Evolutionary conservation across 1,140 invertebrate genomes (phyloP).

Genomic region (Belonocnema kinseyi): DNA sequence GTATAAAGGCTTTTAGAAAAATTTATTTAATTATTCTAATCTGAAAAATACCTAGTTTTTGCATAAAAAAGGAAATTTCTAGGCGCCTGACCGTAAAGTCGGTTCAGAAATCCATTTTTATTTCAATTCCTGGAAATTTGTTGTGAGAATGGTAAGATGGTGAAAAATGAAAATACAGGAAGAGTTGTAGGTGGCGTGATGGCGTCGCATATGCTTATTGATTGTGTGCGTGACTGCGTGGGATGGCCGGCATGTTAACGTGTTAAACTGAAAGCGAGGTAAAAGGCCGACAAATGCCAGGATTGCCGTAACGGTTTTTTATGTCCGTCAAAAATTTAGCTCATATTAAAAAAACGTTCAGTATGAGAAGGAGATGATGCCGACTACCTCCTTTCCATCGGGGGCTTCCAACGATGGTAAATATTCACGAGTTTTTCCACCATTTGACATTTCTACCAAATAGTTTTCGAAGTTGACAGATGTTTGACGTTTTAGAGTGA

Average conservation of each 20-base stretch:
- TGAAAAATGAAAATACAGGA: background rate
- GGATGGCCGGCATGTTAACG: constrained; percentile 64
- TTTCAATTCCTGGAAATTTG: too few species aligned
- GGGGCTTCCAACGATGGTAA: constrained; percentile 68
- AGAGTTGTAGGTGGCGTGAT: constrained; percentile 17
- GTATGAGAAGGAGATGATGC: constrained; percentile 72
- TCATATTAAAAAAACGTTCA: constrained; percentile 54
- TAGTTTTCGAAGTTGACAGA: constrained; percentile 57
- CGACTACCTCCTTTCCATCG: constrained; percentile 67
- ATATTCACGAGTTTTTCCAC: constrained; percentile 41
- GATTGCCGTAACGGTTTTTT: constrained; percentile 66
- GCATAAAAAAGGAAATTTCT: too few species aligned
- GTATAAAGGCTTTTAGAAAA: too few species aligned
- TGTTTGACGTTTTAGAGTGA: constrained; percentile 53
- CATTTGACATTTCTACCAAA: constrained; percentile 31
- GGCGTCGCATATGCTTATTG: constrained; percentile 55
- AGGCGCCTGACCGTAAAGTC: too few species aligned
- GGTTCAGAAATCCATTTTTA: too few species aligned
- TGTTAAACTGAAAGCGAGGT: constrained; percentile 47
- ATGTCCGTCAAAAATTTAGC: constrained; percentile 53
- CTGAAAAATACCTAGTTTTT: too few species aligned
- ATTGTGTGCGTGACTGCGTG: constrained; percentile 58
- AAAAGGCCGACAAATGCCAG: constrained; percentile 63
- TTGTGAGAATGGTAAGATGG: too few species aligned
- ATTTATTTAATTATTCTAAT: too few species aligned